These are phyloP conservation scores for Linurgus olivaceus DNA, from an alignment of 2,797 vertebrate species.

Conservation along the genomic window DNA sequence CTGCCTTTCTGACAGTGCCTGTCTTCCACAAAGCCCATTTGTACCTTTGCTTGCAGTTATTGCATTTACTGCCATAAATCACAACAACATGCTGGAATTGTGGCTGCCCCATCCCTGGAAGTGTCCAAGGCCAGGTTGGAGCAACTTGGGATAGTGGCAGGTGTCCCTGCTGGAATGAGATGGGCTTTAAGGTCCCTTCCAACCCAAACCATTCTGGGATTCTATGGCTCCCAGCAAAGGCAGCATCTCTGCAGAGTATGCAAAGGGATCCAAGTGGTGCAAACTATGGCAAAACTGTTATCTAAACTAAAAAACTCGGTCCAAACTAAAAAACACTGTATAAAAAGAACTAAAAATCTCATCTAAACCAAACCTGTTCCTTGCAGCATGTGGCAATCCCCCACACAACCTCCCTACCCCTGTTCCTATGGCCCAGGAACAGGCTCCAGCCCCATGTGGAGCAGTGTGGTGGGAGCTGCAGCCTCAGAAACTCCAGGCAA, in stretches of 20 bases:
- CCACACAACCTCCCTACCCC: not conserved
- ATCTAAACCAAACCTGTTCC: not conserved
- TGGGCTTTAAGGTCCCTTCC: not conserved
- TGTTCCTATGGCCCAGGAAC: accelerated
- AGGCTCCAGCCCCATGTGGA: accelerated
- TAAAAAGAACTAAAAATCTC: not conserved
- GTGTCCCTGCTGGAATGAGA: not conserved
- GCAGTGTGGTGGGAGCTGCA: not conserved
- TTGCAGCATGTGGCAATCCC: not conserved
- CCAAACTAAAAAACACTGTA: not conserved
- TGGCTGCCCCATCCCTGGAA: not conserved
- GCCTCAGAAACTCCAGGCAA: not conserved
- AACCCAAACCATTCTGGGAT: not conserved
- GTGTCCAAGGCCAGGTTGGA: not conserved
- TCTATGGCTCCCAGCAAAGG: not conserved
- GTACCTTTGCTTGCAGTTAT: not conserved
- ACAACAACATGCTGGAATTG: accelerated
- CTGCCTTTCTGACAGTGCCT: not conserved
- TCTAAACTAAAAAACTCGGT: not conserved
- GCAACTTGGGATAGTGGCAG: not conserved
- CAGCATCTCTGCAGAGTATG: not conserved
- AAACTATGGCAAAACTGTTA: not conserved
- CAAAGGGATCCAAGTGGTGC: not conserved
- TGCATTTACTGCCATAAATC: not conserved
- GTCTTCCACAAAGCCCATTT: not conserved